phyloP scores from a whole-genome alignment of 2,888 invertebrate genomes.

The Alcis repandata region DNA sequence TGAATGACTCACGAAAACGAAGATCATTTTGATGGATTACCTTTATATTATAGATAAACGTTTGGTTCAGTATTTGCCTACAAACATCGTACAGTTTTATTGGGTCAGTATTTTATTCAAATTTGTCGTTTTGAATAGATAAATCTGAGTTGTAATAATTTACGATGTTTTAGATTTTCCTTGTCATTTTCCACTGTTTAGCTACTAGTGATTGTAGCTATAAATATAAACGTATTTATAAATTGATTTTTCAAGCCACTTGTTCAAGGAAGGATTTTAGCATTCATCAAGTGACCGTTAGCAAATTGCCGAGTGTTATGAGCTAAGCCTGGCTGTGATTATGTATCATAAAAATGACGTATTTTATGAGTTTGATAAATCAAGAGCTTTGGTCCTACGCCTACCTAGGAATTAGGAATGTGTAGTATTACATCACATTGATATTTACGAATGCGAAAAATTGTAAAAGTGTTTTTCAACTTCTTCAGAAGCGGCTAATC shows the following conservation, averaged over 20 bases:
- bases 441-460: no score
- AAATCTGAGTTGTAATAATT: neutral
- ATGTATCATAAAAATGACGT: conserved; percentile 24
- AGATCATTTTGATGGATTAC: conserved; percentile 22
- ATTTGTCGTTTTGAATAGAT: neutral
- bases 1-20: conserved; percentile 40
- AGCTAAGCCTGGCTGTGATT: conserved; percentile 19
- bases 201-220: neutral
- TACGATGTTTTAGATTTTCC: neutral
- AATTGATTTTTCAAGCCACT: neutral
- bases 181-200: neutral
- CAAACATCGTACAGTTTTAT: neutral
- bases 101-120: neutral
- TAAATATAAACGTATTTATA: neutral
- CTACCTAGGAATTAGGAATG: neutral
- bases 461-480: no score
- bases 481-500: no score
- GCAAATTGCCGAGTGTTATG: conserved; percentile 22
- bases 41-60: conserved; percentile 2
- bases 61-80: no score
- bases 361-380: conserved; percentile 23
- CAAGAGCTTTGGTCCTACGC: conserved; percentile 6
- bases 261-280: conserved; percentile 7
- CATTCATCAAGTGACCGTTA: conserved; percentile 20
- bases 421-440: no score